Evolutionary conservation across 2,888 invertebrate species (phyloP).

Genomic region (Latrodectus elegans): DNA sequence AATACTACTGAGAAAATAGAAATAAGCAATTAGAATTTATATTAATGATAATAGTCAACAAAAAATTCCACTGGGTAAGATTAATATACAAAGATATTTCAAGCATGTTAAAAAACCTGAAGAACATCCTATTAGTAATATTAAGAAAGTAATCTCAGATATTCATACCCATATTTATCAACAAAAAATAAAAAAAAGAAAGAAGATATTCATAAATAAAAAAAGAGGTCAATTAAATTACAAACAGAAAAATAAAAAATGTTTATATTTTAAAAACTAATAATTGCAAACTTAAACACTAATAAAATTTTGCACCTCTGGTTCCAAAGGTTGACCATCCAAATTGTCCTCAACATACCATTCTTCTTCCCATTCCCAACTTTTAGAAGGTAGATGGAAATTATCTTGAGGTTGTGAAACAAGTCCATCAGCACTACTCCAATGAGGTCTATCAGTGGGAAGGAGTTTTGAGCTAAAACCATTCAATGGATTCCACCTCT

Average conservation of each 20-base stretch:
- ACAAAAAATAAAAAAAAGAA: no score
- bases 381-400: constrained; percentile 91
- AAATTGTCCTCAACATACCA: constrained; percentile 81
- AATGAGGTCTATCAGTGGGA: constrained; percentile 90
- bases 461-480: constrained; percentile 86
- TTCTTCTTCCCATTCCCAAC: constrained; percentile 97
- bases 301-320: constrained; percentile 80
- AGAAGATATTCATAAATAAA: background rate
- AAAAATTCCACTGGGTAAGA: no score
- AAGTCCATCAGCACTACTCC: constrained; percentile 89
- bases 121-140: no score
- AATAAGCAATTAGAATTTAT: no score
- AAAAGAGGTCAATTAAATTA: background rate
- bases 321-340: constrained; percentile 86
- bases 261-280: background rate
- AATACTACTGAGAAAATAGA: no score
- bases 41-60: no score
- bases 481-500: constrained; percentile 92
- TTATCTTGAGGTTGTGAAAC: constrained; percentile 85
- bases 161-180: no score
- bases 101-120: no score
- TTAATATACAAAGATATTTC: no score
- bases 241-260: background rate
- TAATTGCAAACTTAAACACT: background rate
- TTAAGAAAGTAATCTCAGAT: no score